phyloP scores from a whole-genome alignment of 2,113 vertebrate species.

The Megalops atlanticus region DNA sequence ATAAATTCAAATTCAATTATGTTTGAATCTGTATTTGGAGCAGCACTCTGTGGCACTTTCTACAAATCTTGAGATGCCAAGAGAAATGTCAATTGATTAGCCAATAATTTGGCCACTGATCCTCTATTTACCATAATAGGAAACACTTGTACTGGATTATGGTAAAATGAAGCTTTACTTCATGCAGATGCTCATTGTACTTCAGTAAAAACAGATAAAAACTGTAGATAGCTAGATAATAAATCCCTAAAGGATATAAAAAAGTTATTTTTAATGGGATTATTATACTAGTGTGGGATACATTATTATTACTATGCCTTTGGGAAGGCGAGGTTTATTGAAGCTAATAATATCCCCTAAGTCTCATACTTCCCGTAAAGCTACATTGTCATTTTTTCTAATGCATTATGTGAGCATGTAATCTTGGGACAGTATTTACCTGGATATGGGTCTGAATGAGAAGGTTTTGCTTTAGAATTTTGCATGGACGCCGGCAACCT shows the following conservation, averaged over 20 bases:
- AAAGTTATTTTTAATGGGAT: not conserved
- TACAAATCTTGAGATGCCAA: not conserved
- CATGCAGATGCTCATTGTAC: not conserved
- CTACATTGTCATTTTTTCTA: not conserved
- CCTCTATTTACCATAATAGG: not conserved
- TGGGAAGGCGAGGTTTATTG: not conserved
- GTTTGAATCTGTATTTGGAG: not conserved
- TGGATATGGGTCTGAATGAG: not conserved
- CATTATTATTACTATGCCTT: not conserved
- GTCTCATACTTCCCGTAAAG: not conserved
- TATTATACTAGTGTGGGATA: constrained; percentile 1
- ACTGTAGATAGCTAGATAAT: not conserved
- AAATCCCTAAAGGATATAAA: not conserved
- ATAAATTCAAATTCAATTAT: not conserved
- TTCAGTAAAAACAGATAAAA: not conserved
- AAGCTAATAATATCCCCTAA: constrained; percentile 14
- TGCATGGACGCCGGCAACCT: not conserved
- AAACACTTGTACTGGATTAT: not conserved
- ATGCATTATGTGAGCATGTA: not conserved
- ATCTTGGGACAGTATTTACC: not conserved
- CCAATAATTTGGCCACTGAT: not conserved
- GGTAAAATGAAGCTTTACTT: not conserved
- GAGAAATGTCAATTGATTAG: not conserved
- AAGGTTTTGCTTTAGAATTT: not conserved
- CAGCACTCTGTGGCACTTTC: not conserved